A percentile compares a stretch with the other conserved stretches of the same genome.
These are phyloP conservation scores for Coenonympha glycerion DNA, from an alignment of 2,888 invertebrate genomes.

Conservation along the genomic window DNA sequence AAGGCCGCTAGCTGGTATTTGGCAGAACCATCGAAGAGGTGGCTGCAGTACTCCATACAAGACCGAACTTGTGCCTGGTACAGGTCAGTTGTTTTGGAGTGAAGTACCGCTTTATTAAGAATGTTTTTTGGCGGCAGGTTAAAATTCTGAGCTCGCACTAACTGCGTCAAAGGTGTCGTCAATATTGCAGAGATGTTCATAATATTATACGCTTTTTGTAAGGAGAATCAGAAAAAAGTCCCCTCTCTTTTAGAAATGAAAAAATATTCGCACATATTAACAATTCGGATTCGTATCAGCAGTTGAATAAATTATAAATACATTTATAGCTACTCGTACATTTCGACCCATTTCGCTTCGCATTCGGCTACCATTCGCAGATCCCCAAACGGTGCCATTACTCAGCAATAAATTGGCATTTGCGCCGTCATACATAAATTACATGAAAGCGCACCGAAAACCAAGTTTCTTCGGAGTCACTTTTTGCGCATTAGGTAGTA, in stretches of 20 bases:
- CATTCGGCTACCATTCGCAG: constrained; percentile 72
- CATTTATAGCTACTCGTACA: constrained; percentile 68
- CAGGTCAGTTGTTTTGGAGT: too few relatives aligned
- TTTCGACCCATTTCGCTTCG: constrained; percentile 72
- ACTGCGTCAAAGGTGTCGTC: too few relatives aligned
- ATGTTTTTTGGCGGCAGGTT: too few relatives aligned
- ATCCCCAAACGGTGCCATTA: constrained; percentile 74
- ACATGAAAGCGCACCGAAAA: constrained; percentile 63
- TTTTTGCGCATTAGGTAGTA: constrained; percentile 47
- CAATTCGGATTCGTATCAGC: background rate
- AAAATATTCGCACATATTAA: background rate
- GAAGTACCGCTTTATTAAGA: too few relatives aligned
- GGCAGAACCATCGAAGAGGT: too few relatives aligned
- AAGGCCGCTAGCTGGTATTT: too few relatives aligned
- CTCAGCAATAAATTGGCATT: constrained; percentile 76
- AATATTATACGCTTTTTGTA: background rate
- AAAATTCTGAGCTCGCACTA: too few relatives aligned
- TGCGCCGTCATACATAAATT: constrained; percentile 75
- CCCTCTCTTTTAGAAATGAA: background rate
- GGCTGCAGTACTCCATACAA: too few relatives aligned
- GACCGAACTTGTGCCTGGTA: too few relatives aligned
- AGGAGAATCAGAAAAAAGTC: background rate
- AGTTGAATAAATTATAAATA: constrained; percentile 65
- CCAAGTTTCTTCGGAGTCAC: constrained; percentile 61
- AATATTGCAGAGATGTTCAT: too few relatives aligned